phyloP scores from a whole-genome alignment of 2,113 vertebrate species.

The Salminus brasiliensis region DNA sequence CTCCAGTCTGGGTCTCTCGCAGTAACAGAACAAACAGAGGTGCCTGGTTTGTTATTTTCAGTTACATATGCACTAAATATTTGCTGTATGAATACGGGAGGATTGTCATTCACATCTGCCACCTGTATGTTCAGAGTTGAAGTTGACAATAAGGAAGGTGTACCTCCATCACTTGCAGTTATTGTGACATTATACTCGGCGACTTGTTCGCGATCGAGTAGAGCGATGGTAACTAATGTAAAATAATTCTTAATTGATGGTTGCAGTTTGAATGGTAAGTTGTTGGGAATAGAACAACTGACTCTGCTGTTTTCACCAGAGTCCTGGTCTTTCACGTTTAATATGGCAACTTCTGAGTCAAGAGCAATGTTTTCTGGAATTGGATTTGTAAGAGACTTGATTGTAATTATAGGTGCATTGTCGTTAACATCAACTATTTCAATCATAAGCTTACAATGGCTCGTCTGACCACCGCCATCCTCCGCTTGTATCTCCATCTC shows the following conservation, averaged over 20 bases:
- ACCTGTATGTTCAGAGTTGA: conserved; percentile 32
- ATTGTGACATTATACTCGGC: conserved; percentile 66
- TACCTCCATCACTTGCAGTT: conserved; percentile 67
- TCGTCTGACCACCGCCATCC: conserved; percentile 55
- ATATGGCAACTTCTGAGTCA: conserved; percentile 56
- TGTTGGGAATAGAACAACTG: conserved; percentile 51
- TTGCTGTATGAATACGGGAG: conserved; percentile 45
- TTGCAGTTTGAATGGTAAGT: conserved; percentile 65
- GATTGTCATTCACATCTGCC: conserved; percentile 55
- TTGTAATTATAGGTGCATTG: conserved; percentile 52
- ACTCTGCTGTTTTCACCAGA: conserved; percentile 68
- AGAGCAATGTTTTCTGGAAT: conserved; percentile 50
- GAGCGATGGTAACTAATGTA: conserved; percentile 61
- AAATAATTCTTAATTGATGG: conserved; percentile 67
- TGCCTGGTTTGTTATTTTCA: conserved; percentile 55
- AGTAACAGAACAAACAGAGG: conserved; percentile 51
- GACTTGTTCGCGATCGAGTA: conserved; percentile 67
- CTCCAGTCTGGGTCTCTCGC: conserved; percentile 60
- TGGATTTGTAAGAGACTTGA: conserved; percentile 54
- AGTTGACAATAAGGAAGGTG: conserved; percentile 62
- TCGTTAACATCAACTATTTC: conserved; percentile 60
- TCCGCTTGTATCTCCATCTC: conserved; percentile 57
- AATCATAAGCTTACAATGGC: conserved; percentile 52
- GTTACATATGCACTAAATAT: conserved; percentile 30
- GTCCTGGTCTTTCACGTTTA: conserved; percentile 72